Percentiles rank a stretch among this genome's conserved stretches.
These are phyloP conservation scores for Brenthis ino DNA, from an alignment of 2,888 invertebrate genomes.

Conservation along the genomic window DNA sequence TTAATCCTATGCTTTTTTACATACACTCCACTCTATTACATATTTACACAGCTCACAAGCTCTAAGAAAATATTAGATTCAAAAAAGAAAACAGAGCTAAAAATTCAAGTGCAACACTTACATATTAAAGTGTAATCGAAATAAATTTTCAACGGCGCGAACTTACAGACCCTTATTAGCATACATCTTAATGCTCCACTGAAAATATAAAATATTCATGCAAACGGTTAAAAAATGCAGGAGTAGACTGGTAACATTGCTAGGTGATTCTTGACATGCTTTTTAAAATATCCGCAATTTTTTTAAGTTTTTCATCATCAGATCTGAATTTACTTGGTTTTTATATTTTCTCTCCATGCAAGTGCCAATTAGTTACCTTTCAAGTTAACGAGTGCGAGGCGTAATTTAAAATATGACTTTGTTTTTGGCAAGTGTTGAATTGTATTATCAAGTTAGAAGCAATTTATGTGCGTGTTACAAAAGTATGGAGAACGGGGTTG, in stretches of 20 bases:
- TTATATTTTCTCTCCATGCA: constrained; percentile 1
- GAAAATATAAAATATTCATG: constrained; percentile 31
- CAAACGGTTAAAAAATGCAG: constrained; percentile 31
- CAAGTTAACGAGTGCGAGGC: not conserved
- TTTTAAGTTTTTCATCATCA: not conserved
- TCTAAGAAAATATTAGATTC: no score
- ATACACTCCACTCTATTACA: no score
- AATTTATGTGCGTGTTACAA: constrained; percentile 3
- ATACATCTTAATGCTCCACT: constrained; percentile 34
- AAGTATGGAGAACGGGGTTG: no score
- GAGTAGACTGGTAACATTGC: not conserved
- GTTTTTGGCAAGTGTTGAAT: constrained; percentile 8
- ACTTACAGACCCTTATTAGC: constrained; percentile 25
- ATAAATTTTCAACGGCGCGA: constrained; percentile 14
- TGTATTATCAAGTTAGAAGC: constrained; percentile 2
- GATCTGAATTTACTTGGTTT: not conserved
- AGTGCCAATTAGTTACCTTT: constrained; percentile 9
- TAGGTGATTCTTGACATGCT: constrained; percentile 9
- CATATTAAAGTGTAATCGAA: constrained; percentile 2
- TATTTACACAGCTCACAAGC: no score
- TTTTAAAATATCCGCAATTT: not conserved
- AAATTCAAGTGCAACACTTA: not conserved
- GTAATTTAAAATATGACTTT: constrained; percentile 10
- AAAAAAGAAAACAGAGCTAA: no score
- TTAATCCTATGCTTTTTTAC: no score